Evolutionary conservation across 2,797 vertebrate genomes (phyloP), one percentile per base, ranked within the genome.

Genomic region (Pogoniulus pusillus): DNA sequence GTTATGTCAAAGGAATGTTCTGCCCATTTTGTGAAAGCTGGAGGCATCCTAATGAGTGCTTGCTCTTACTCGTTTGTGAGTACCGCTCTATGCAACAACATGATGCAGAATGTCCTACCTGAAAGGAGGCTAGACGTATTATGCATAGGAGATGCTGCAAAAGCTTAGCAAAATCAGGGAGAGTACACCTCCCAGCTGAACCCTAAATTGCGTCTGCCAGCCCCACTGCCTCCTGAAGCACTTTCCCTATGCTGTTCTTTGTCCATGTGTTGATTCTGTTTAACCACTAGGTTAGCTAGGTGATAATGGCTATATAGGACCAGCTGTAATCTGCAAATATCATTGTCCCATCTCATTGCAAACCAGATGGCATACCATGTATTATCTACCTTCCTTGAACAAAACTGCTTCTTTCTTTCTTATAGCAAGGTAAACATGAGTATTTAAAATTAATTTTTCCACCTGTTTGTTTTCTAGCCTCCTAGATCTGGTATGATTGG

Each of bases 381-480:
- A 85, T 92, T 94, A 77, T 83, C 65, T 80, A 75, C 19, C 58
- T 85, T 64, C 32, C 27, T 82, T n/a, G 4, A 7, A 73, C 30
- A 87, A 51, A 75, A 88, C 78, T 47, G 49, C 49, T 86, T 87
- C 49, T 78, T 91, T 63, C 49, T 86, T 87, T 45, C 78, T 91
- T 63, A 78, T 72, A 90, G 43, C 37, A 87, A 66, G 11, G 51
- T 66, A 91, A 88, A 91, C 64, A 85, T 34, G 55, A 65, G 16
- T 68, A 49, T 63, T 79, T 75, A 27, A 73, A 55, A 75, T 83
- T 85, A 66, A 47, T 90, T 95, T 92, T 65, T 15, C 59, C 60
- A 84, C 74, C 30, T 89, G 68, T 89, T 93, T 95, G 63, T 90
- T 94, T 91, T 82, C 37, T 37, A 87, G 9, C 37, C 49, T 65